Conservation (phyloP, 2,888 invertebrate species). For the Therioaphis trifolii region DNA sequence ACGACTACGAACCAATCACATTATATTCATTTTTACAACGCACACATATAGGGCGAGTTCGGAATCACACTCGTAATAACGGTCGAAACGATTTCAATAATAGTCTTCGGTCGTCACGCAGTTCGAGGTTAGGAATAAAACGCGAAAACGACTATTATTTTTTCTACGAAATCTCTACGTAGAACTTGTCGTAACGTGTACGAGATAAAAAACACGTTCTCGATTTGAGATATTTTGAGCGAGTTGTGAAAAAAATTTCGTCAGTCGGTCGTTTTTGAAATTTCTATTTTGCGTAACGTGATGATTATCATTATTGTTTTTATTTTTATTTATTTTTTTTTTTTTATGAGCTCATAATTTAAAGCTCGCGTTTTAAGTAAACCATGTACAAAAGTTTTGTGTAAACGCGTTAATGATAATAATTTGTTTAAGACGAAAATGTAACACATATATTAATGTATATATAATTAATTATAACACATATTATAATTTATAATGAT, state of each 20-base stretch:
- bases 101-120: background rate
- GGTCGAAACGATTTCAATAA: background rate
- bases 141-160: no score
- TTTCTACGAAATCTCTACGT: no score
- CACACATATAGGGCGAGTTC: background rate
- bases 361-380: background rate
- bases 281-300: background rate
- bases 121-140: no score
- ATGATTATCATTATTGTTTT: background rate
- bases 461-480: no score
- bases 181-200: no score
- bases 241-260: background rate
- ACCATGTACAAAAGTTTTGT: conserved; percentile 29
- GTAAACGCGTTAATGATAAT: conserved; percentile 45
- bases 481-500: no score
- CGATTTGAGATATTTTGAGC: background rate
- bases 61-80: no score
- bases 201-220: no score
- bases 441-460: no score
- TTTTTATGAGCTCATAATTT: background rate
- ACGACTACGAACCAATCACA: background rate
- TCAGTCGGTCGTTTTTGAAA: background rate
- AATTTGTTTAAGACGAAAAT: conserved; percentile 46
- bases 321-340: no score
- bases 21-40: background rate